Evolutionary conservation across 2,888 invertebrate genomes (phyloP).

Genomic region (Torymus aiolomorphi): DNA sequence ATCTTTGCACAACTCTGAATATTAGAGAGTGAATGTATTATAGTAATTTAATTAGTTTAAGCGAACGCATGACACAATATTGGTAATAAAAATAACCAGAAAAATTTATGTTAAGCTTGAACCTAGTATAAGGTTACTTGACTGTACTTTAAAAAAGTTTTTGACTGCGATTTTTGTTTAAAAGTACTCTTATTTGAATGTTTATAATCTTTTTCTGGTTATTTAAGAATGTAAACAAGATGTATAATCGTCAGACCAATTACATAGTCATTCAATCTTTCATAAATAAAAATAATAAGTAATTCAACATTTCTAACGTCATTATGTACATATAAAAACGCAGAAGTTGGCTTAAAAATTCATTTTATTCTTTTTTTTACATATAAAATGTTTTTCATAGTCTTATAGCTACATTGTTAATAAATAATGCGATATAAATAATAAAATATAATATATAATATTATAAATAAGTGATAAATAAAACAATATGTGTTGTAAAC

Average conservation of each 20-base stretch:
- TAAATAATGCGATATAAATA: constrained; percentile 50
- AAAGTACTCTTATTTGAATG: too few species aligned
- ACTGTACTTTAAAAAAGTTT: too few species aligned
- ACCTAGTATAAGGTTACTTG: too few species aligned
- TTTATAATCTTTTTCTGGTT: constrained; percentile 9
- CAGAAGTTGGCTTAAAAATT: constrained; percentile 25
- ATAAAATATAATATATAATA: constrained; percentile 30
- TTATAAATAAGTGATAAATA: constrained; percentile 49
- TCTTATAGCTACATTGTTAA: constrained; percentile 44
- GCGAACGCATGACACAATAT: neutral
- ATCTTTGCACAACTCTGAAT: constrained; percentile 39
- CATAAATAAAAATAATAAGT: constrained; percentile 8
- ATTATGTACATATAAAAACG: constrained; percentile 50
- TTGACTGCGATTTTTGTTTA: too few species aligned
- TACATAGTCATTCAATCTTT: neutral
- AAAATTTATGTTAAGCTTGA: neutral
- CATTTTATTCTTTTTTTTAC: constrained; percentile 46
- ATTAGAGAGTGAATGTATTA: constrained; percentile 31
- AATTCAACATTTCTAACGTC: constrained; percentile 12
- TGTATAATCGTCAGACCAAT: constrained; percentile 1
- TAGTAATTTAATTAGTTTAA: constrained; percentile 44
- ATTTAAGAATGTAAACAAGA: neutral
- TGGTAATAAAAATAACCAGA: constrained; percentile 24
- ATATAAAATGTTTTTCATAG: constrained; percentile 29
- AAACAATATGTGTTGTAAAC: constrained; percentile 40